phyloP scores from a whole-genome alignment of 2,113 vertebrate species.

The Argyrosomus japonicus region DNA sequence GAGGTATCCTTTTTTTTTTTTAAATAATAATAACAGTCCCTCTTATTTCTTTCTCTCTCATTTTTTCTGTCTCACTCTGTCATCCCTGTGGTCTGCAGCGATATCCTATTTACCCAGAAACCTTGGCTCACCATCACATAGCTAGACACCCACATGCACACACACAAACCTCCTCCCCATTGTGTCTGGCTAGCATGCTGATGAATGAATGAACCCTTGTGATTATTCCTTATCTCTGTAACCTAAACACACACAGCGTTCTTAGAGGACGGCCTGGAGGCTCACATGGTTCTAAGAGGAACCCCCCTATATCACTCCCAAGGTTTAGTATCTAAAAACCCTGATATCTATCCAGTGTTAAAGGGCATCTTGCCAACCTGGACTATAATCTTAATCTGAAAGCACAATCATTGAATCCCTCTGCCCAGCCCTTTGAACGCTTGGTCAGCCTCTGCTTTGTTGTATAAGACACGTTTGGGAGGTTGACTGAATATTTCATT shows the following conservation, averaged over 20 bases:
- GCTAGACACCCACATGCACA: slow-evolving; percentile 17
- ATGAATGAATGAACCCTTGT: slow-evolving; percentile 70
- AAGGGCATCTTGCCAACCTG: slow-evolving; percentile 33
- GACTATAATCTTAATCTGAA: slow-evolving; percentile 61
- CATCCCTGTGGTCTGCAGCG: slow-evolving; percentile 44
- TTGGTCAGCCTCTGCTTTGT: slow-evolving; percentile 12
- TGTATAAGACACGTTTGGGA: background rate
- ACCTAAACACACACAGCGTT: slow-evolving; percentile 54
- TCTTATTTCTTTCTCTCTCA: background rate
- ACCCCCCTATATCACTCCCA: slow-evolving; percentile 18
- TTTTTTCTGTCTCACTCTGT: slow-evolving; percentile 14
- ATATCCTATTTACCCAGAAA: slow-evolving; percentile 66
- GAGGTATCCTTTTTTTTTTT: slow-evolving; percentile 6
- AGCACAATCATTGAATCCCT: slow-evolving; percentile 42
- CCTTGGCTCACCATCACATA: slow-evolving; percentile 54
- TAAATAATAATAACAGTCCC: slow-evolving; percentile 24
- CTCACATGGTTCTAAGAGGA: slow-evolving; percentile 29
- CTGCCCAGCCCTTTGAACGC: slow-evolving; percentile 27
- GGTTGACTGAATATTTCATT: slow-evolving; percentile 18
- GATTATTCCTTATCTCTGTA: slow-evolving; percentile 68
- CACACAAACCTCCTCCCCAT: slow-evolving; percentile 44
- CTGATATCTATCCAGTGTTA: slow-evolving; percentile 33
- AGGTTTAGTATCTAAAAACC: slow-evolving; percentile 17
- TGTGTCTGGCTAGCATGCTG: slow-evolving; percentile 76
- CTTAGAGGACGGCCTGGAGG: slow-evolving; percentile 36